A percentile compares a stretch with the other conserved stretches of the same genome.
phyloP scores from a whole-genome alignment of 2,113 vertebrate genomes.

The Tinamus guttatus region DNA sequence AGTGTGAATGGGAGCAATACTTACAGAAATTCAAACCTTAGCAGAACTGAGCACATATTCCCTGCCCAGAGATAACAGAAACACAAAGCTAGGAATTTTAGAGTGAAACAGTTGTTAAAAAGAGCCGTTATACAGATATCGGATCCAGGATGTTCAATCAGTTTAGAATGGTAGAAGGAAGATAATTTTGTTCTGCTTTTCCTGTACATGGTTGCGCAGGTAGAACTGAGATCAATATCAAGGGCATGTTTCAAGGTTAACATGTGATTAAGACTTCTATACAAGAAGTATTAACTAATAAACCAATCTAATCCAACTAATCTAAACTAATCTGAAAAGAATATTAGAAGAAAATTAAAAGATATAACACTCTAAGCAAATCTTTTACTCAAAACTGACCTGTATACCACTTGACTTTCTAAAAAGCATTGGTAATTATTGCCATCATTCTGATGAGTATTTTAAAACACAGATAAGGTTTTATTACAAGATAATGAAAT shows the following conservation, averaged over 20 bases:
- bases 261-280: not conserved
- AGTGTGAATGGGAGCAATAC: not conserved
- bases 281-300: not conserved
- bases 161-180: not conserved
- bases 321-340: not conserved
- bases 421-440: not conserved
- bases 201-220: not conserved
- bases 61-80: not conserved
- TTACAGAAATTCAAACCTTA: no score
- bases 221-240: not conserved
- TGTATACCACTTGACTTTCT: not conserved
- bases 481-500: not conserved
- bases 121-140: not conserved
- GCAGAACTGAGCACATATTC: no score
- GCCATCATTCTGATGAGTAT: not conserved
- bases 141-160: accelerated
- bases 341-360: not conserved
- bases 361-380: not conserved
- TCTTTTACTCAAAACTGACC: no score
- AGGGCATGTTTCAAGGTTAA: not conserved
- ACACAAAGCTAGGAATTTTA: not conserved
- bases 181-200: not conserved
- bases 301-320: not conserved
- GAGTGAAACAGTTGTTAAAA: not conserved
- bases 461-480: not conserved